Evolutionary conservation across 2,797 vertebrate species (phyloP), one percentile per base, ranked within the genome.

Genomic region (Molossus molossus): DNA sequence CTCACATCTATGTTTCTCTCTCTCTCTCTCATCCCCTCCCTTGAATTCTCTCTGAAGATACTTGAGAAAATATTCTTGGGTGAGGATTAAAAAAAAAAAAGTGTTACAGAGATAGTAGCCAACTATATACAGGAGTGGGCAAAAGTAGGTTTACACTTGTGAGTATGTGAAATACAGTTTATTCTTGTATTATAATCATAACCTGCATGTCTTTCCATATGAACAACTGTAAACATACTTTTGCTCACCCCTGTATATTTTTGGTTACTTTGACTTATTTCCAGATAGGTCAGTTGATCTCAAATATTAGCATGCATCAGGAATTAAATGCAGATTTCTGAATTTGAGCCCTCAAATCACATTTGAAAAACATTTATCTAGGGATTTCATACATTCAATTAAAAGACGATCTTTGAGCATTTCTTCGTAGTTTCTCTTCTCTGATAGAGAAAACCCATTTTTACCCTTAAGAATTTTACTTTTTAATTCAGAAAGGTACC

Each of bases 361-460:
- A 18, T 90, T 94, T 91, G 79, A 94, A 70, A 94, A 94, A 73
- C 45, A 90, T 23, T 73, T 33, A 89, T 40, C 25, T 67, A 53
- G 23, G 12, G 21, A 89, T 62, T 93, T 93, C 33, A 33, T 90
- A 20, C 13, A n/a, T 89, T 91, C 12, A 84, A 0, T 80, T 87
- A 81, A 50, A 87, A 76, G 11, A 14, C 50, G 45, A 55, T 94
- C 85, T 90, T 33, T 69, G n/a, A 94, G 5, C 40, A 75, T 87
- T 90, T 96, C 21, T 76, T 72, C 85, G 29, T 91, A 67, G 57
- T 67, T 90, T 86, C 6, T 87, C 11, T 77, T 3, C 45, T 83
- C 18, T 91, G 11, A 64, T 65, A 72, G 23, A 94, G 40, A 88
- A 87, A 76, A 69, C 33, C 13, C 45, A n/a, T 80, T 92, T 83